Evolutionary conservation across 1,140 invertebrate species (phyloP), one percentile per base, ranked within the genome.

Genomic region (Medauroidea extradentata): DNA sequence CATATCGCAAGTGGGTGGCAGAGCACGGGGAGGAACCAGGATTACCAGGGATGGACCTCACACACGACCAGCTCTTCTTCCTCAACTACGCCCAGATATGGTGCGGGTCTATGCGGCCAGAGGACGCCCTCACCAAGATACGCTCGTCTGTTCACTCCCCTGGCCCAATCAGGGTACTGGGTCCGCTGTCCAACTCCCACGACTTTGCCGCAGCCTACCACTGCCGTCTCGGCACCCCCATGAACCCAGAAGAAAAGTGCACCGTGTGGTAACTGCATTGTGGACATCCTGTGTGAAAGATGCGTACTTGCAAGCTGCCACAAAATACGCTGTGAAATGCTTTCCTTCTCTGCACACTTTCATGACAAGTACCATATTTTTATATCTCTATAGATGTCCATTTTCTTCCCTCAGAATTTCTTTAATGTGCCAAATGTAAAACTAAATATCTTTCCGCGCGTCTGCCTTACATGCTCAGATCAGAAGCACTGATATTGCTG

Each of bases 51-150:
- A 72, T 94, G 2, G 88, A 91, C 68, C 76, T 94, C 44, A 90
- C 86, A 1, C 90, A 94, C 67, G 87, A 93, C 73, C 91, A 94
- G 73, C 75, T 94, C 4, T 94, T 94, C 73, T 94, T 93, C 70
- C 78, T 94, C 2, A 94, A 93, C 71, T 94, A 93, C 72, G 91
- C 91, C 11, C 81, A 91, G 81, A 98, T 99, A 46, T 99, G 96
- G 96, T 99, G 96, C 71, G 96, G 96, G 5, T 90, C 92, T 0
- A 97, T 96, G 93, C 82, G 94, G 63, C 93, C 93, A 3, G 94
- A 99, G 77, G 95, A 98, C 67, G 94, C 96, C 48, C 75, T 96
- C 2, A 94, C 90, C 23, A 97, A 97, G 78, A 85, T 98, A 50
- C 84, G 94, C 38, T 96, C 94, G 11, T 94, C 94, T 4, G 94